These are phyloP conservation scores for Nycticryphes semicollaris DNA, from an alignment of 2,113 vertebrate genomes.

Conservation along the genomic window DNA sequence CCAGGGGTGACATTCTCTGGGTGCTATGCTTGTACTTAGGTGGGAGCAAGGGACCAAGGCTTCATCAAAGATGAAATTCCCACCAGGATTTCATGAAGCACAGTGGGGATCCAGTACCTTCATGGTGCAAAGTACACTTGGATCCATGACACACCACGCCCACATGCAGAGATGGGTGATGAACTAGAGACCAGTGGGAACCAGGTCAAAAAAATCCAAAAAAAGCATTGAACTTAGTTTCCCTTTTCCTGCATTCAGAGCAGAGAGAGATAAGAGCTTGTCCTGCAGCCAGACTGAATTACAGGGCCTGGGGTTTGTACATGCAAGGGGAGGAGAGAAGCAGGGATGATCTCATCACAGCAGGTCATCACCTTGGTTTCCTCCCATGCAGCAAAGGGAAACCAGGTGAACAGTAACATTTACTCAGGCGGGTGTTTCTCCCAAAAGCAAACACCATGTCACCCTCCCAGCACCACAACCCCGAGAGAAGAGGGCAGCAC, in stretches of 20 bases:
- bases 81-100: neutral
- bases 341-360: neutral
- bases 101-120: neutral
- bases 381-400: neutral
- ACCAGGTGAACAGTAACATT: neutral
- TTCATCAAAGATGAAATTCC: neutral
- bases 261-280: neutral
- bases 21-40: neutral
- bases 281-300: neutral
- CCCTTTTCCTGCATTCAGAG: neutral
- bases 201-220: neutral
- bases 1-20: neutral
- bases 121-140: neutral
- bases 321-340: neutral
- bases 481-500: neutral
- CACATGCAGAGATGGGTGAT: neutral
- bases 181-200: neutral
- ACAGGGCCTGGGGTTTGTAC: neutral
- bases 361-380: neutral
- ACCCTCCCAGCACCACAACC: accelerated
- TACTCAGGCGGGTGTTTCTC: neutral
- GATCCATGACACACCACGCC: neutral
- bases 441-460: neutral
- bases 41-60: neutral
- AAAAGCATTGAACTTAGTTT: neutral